Evolutionary conservation across 2,797 vertebrate species (phyloP).

Genomic region (Vipera latastei): DNA sequence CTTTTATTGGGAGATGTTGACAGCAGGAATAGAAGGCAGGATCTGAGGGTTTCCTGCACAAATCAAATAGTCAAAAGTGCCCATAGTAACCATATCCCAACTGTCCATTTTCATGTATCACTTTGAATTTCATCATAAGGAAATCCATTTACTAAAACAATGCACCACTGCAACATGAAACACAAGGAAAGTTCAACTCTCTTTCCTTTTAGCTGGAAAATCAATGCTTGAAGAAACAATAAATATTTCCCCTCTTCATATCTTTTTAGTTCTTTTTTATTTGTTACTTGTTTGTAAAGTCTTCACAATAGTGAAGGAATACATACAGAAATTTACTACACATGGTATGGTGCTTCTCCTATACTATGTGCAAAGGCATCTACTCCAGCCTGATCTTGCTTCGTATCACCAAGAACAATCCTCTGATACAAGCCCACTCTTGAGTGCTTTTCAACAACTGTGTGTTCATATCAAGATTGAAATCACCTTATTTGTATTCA

Average conservation of each 20-base stretch:
- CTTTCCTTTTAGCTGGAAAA: background rate
- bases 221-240: background rate
- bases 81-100: too few species aligned
- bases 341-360: background rate
- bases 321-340: background rate
- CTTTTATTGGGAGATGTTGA: too few species aligned
- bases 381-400: background rate
- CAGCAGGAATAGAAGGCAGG: too few species aligned
- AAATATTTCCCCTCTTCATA: background rate
- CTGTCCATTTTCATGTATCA: background rate
- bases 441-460: background rate
- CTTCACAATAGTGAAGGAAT: background rate
- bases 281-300: background rate
- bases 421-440: background rate
- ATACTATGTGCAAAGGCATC: background rate
- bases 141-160: background rate
- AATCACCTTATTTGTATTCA: background rate
- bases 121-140: background rate
- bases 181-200: background rate
- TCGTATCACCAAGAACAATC: background rate
- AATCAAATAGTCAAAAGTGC: too few species aligned
- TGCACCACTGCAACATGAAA: background rate
- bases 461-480: background rate
- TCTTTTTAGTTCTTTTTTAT: background rate
- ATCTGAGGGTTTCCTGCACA: too few species aligned